These are phyloP conservation scores for Macrosiphum euphorbiae DNA, from an alignment of 2,888 invertebrate genomes.

Conservation along the genomic window DNA sequence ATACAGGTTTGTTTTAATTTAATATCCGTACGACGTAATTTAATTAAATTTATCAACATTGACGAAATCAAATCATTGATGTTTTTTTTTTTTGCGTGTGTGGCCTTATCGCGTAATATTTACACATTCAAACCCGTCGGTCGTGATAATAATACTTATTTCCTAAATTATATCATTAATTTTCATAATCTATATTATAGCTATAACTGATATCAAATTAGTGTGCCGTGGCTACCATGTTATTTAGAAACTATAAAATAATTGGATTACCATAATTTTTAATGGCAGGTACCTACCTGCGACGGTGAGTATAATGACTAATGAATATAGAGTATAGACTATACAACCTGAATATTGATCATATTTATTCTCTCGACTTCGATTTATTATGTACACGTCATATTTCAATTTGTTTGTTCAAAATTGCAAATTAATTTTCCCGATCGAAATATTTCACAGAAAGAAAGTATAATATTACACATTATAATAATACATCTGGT, in stretches of 20 bases:
- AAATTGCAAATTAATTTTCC: conserved; percentile 32
- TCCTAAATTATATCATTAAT: conserved; percentile 41
- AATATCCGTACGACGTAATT: background rate
- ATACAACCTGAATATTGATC: conserved; percentile 42
- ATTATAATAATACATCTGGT: conserved; percentile 8
- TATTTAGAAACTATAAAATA: conserved; percentile 38
- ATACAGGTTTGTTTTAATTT: conserved; percentile 29
- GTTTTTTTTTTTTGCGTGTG: conserved; percentile 14
- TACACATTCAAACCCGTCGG: conserved; percentile 21
- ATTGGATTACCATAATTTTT: conserved; percentile 42
- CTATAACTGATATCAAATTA: conserved; percentile 39
- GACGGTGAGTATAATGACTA: background rate
- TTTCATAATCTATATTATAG: conserved; percentile 29
- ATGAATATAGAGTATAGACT: background rate
- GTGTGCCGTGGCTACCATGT: background rate
- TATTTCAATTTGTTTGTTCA: conserved; percentile 38
- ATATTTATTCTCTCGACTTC: background rate
- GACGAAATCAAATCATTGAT: background rate
- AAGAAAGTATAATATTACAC: conserved; percentile 16
- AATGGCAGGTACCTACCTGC: background rate
- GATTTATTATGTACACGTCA: conserved; percentile 31
- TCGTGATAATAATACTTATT: conserved; percentile 3
- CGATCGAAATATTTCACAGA: background rate
- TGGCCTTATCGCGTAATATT: conserved; percentile 38
- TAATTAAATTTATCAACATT: conserved; percentile 13